Base-by-base conservation (phyloP, 2,888 invertebrate genomes). In the Axea sp. region DNA sequence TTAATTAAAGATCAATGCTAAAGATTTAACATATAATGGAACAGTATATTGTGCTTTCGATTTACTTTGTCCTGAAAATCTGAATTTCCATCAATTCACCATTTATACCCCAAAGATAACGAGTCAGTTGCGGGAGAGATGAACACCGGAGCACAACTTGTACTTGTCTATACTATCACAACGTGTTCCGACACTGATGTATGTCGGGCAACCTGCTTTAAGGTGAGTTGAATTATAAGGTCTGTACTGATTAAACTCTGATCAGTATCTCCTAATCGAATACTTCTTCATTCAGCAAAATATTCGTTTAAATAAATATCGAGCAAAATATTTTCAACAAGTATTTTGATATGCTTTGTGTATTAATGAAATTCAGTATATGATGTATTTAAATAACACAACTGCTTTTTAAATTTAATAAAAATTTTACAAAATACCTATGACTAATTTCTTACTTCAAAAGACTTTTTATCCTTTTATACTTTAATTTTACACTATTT, bases 161-260 rank as follows among this genome's bases (percentile, higher is more conserved):
- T 57, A 33, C 43, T 57, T 43, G 55, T 41, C 55, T 57, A 43
- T 57, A 24, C 33, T 43, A 43, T 43, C 24, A 35, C 15, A 55
- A n/a, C n/a, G 26, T 33, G 9, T 7, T 8, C 8, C 24, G 43
- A 57, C 57, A 57, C 33, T 57, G 57, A 57, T 31, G 57, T 57
- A 43, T 43, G 41, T 22, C 37, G 31, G 43, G 22, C n/a, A 35
- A 14, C 8, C 11, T 33, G 9, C 8, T 43, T 4, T 24, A 43
- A 57, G 43, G 22, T 9, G 31, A 7, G 9, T 14, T 43, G 24
- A 22, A 33, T 43, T 57, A 57, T 33, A 33, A 57, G 41, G 15
- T 8, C 9, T 28, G 31, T 11, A 8, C 4, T 19, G 37, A 19
- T 19, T 37, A 19, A 47, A 24, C 8, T 35, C 35, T 57, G 43